Conservation (phyloP, 1,140 invertebrate genomes). For the Portunus trituberculatus region DNA sequence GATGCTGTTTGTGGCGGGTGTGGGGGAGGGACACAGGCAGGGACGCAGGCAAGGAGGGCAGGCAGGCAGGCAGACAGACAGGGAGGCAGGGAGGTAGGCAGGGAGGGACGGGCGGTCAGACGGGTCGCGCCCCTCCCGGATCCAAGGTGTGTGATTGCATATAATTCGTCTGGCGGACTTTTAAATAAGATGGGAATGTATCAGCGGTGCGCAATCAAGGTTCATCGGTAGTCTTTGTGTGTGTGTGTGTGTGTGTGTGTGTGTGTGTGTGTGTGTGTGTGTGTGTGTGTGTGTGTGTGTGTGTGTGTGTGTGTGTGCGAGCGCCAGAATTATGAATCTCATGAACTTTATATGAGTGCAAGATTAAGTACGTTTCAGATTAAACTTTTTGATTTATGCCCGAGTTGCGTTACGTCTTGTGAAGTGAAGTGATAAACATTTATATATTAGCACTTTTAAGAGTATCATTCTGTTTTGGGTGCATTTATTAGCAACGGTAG, state of each 20-base stretch:
- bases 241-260: slow-evolving; percentile 11
- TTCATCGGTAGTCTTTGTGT: background rate
- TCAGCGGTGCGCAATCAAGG: background rate
- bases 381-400: background rate
- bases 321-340: background rate
- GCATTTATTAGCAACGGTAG: background rate
- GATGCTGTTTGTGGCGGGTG: background rate
- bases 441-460: background rate
- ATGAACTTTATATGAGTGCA: background rate
- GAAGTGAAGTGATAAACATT: background rate
- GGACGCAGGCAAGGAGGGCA: too few species aligned
- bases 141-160: background rate
- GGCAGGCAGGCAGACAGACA: background rate
- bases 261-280: slow-evolving; percentile 26
- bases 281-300: too few species aligned
- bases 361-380: background rate
- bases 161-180: background rate
- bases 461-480: background rate
- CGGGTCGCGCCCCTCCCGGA: background rate
- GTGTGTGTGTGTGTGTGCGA: background rate
- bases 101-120: background rate
- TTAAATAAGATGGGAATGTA: background rate
- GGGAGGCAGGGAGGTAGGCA: background rate
- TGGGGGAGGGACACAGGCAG: too few species aligned
- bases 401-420: background rate